Evolutionary conservation across 2,113 vertebrate species (phyloP), one percentile per base, ranked within the genome.

Genomic region (Lynx canadensis): DNA sequence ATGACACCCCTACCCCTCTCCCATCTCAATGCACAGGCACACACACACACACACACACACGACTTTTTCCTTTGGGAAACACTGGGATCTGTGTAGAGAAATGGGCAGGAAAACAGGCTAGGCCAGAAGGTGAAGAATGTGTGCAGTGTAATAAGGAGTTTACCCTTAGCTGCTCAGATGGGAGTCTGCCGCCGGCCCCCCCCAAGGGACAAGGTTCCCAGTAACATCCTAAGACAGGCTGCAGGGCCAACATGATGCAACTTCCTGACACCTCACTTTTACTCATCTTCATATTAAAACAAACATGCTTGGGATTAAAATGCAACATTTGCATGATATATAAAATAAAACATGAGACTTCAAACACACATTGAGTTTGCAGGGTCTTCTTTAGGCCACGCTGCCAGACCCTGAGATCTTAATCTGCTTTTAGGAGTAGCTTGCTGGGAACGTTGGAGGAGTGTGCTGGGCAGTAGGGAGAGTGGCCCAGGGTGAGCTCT

Each of bases 11-110:
- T 27, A 1, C 0, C 10, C 84, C 21, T 25, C 57, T 18, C 73
- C 9, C 5, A 8, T 41, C 76, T 33, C 45, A 5, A 3, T 33
- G 76, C 21, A 23, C 33, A 33, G 31, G 33, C 7, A 0, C 33
- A 23, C 3, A 27, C 45, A 45, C 45, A 45, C 7, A 16, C 33
- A 23, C 5, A 27, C 7, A 16, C 19, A 74, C 12, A 10, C 65
- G 50, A 38, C 5, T 66, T 95, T 76, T 52, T 36, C 23, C 81
- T 89, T 65, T 78, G 83, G 73, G 60, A 80, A 60, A 52, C 25
- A 38, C 33, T 45, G 60, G n/a, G 55, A 12, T 60, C 73, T 65
- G 10, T 41, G 41, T 36, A 57, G 41, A 63, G 27, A 27, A 65
- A 81, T 5, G 16, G 21, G 21, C 33, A 45, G 27, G 69, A 33